phyloP scores from a whole-genome alignment of 2,113 vertebrate genomes.

The Pterocles burchelli region DNA sequence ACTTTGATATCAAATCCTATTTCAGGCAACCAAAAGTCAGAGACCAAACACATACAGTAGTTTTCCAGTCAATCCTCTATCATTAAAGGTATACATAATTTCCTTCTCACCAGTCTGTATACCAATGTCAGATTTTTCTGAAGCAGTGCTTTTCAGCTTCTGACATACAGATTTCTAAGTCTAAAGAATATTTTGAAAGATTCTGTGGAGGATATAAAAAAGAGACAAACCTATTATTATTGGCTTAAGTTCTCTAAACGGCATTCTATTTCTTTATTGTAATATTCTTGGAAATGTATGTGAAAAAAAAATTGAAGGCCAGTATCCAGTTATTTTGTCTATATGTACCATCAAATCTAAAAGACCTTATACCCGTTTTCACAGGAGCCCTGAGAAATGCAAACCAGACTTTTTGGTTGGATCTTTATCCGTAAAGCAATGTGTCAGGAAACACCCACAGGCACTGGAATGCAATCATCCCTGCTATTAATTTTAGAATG shows the following conservation, averaged over 20 bases:
- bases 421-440: neutral
- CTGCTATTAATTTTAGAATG: neutral
- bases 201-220: neutral
- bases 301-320: rapidly evolving
- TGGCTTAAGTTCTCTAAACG: neutral
- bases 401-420: neutral
- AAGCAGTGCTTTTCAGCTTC: neutral
- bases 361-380: neutral
- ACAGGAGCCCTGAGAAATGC: neutral
- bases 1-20: neutral
- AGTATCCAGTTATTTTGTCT: neutral
- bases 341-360: neutral
- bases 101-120: neutral
- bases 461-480: neutral
- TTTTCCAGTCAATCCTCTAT: neutral
- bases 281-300: neutral
- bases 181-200: neutral
- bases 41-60: neutral
- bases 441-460: neutral
- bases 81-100: neutral
- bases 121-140: neutral
- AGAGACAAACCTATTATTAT: neutral
- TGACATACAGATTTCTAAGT: neutral
- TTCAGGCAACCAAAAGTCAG: neutral
- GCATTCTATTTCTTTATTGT: neutral